Percentiles rank a stretch among this genome's conserved stretches.
Evolutionary conservation across 2,797 vertebrate species (phyloP).

Genomic region (Micropoecilia bifurca): DNA sequence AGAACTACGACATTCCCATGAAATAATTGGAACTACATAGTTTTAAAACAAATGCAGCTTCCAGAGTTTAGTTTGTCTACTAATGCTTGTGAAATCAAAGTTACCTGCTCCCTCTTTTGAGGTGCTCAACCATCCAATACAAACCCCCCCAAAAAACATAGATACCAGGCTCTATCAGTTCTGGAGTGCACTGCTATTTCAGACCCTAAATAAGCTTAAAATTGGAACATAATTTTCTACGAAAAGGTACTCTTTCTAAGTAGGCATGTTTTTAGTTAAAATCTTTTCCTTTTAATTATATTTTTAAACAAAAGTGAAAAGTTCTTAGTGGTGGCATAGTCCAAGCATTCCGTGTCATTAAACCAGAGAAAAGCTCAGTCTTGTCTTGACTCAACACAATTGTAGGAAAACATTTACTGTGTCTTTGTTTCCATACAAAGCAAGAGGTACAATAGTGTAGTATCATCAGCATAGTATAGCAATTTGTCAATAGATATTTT

Average conservation of each 20-base stretch:
- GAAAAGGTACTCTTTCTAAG: background rate
- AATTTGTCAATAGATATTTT: background rate
- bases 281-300: background rate
- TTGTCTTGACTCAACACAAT: background rate
- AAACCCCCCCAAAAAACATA: background rate
- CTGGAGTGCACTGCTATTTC: background rate
- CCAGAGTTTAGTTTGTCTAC: background rate
- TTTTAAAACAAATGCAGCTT: background rate
- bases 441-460: background rate
- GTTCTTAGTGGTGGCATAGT: background rate
- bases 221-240: background rate
- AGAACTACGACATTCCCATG: background rate
- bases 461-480: background rate
- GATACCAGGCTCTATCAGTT: background rate
- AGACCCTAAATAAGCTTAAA: background rate
- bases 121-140: background rate
- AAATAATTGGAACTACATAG: background rate
- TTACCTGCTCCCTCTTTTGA: background rate
- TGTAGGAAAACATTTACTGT: background rate
- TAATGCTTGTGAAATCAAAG: background rate
- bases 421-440: background rate
- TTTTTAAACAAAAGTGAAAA: background rate
- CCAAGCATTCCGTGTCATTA: background rate
- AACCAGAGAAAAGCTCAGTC: background rate
- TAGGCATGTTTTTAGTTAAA: background rate